Percentiles rank a stretch among this genome's conserved stretches.
phyloP scores from a whole-genome alignment of 2,888 invertebrate species.

The Rotaria sp. region DNA sequence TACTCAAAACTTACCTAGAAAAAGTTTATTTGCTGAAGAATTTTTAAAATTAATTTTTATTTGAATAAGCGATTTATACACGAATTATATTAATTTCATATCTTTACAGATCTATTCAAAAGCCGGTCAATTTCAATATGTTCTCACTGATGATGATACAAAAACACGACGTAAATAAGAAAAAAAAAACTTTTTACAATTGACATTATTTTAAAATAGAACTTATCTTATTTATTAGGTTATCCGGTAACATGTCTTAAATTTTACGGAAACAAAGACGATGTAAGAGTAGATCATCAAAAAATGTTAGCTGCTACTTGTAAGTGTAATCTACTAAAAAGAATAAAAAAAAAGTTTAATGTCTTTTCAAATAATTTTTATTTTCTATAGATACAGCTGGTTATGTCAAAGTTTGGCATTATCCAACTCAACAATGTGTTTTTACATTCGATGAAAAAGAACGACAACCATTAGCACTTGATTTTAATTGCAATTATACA shows the following conservation, averaged over 20 bases:
- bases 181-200: conserved; percentile 6
- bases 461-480: conserved; percentile 33
- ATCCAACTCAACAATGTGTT: conserved; percentile 37
- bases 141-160: background rate
- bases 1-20: too few species aligned
- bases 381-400: conserved; percentile 34
- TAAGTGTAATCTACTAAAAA: background rate
- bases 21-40: too few species aligned
- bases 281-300: conserved; percentile 34
- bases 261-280: conserved; percentile 34
- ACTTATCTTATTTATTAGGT: conserved; percentile 24
- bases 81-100: too few species aligned
- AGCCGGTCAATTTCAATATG: background rate
- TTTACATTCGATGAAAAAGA: conserved; percentile 36
- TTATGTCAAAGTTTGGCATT: conserved; percentile 40
- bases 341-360: background rate
- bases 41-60: too few species aligned
- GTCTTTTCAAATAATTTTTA: background rate
- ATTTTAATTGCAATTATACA: conserved; percentile 33
- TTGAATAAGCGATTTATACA: too few species aligned
- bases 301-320: conserved; percentile 37
- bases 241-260: conserved; percentile 35
- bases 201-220: background rate
- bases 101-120: background rate
- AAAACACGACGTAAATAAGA: conserved; percentile 17